phyloP scores from a whole-genome alignment of 2,888 invertebrate genomes.

The Cyaniris semiargus region DNA sequence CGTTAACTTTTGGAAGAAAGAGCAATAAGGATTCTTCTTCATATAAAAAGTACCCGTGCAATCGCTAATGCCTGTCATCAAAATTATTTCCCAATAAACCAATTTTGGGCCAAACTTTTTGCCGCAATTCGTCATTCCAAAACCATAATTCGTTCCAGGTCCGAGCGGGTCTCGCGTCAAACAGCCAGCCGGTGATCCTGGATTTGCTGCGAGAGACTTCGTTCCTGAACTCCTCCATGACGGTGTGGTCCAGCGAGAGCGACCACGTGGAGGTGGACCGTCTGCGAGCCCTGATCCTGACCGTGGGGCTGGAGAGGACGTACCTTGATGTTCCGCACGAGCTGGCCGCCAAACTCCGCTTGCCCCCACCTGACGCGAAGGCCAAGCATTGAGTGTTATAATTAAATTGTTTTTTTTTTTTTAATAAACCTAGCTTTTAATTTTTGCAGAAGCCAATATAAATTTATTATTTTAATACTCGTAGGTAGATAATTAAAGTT shows the following conservation, averaged over 20 bases:
- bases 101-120: neutral
- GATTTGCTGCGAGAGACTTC: constrained; percentile 79
- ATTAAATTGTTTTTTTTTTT: constrained; percentile 34
- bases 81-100: neutral
- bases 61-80: neutral
- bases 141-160: constrained; percentile 51
- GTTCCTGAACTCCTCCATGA: constrained; percentile 83
- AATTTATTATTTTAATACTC: neutral
- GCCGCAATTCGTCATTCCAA: neutral
- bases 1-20: too few relatives aligned
- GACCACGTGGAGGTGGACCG: constrained; percentile 85
- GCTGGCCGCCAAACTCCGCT: constrained; percentile 73
- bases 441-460: neutral
- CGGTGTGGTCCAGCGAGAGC: constrained; percentile 87
- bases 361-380: constrained; percentile 60
- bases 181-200: constrained; percentile 82
- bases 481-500: too few relatives aligned
- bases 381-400: constrained; percentile 52
- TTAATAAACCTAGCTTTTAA: neutral
- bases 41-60: neutral
- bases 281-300: constrained; percentile 83
- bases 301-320: constrained; percentile 83
- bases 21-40: too few relatives aligned
- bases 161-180: constrained; percentile 80
- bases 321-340: constrained; percentile 89